Evolutionary conservation across 2,113 vertebrate genomes (phyloP).

Genomic region (Callionymus lyra): DNA sequence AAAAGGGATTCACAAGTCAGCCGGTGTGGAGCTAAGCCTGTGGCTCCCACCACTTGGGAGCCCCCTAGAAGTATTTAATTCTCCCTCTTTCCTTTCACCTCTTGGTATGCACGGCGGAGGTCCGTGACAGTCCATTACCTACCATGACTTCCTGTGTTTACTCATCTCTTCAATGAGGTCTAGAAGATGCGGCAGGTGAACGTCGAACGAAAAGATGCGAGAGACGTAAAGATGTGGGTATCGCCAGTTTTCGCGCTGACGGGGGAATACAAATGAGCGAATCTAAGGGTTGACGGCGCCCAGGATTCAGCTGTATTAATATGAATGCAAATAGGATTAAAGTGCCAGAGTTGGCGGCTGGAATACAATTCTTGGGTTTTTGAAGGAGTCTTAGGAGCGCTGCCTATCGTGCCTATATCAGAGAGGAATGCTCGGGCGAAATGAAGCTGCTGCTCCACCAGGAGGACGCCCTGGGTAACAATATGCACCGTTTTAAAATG

Average conservation of each 20-base stretch:
- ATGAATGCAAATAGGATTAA: conserved; percentile 97
- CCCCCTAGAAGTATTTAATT: conserved; percentile 83
- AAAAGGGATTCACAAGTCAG: conserved; percentile 68
- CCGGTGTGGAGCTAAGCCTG: conserved; percentile 62
- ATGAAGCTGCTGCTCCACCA: too few relatives aligned
- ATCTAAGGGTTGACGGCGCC: conserved; percentile 80
- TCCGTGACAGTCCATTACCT: conserved; percentile 60
- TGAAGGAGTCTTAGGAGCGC: conserved; percentile 65
- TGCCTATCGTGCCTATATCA: conserved; percentile 23
- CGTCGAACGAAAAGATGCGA: conserved; percentile 76
- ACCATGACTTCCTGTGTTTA: conserved; percentile 75
- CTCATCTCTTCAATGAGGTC: conserved; percentile 69
- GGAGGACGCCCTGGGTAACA: too few relatives aligned
- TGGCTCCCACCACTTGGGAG: conserved; percentile 66
- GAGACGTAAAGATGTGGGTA: conserved; percentile 83
- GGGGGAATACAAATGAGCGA: conserved; percentile 84
- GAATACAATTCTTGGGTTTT: conserved; percentile 82
- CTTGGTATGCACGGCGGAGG: conserved; percentile 28
- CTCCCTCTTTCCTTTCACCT: conserved; percentile 39
- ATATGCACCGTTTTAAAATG: too few relatives aligned
- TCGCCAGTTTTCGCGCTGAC: conserved; percentile 76
- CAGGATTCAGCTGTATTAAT: conserved; percentile 72
- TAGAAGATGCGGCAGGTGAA: not conserved
- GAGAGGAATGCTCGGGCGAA: too few relatives aligned
- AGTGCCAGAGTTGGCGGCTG: conserved; percentile 75